phyloP scores from a whole-genome alignment of 2,797 vertebrate genomes.

The Hirundo rustica region DNA sequence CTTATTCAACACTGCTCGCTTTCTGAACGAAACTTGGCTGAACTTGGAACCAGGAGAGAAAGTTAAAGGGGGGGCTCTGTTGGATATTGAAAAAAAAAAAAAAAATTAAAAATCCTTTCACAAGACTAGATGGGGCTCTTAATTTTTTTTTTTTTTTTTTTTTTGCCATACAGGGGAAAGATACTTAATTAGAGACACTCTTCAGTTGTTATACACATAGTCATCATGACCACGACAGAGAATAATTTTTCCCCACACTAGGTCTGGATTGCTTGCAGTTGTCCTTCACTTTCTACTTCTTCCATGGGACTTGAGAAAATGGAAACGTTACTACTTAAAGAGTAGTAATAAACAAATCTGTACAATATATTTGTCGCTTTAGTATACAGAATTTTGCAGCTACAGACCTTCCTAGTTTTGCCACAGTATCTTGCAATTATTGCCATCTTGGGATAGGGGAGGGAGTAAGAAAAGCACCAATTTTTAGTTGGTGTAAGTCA shows the following conservation, averaged over 20 bases:
- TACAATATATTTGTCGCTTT: not conserved
- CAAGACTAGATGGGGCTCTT: not conserved
- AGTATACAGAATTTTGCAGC: not conserved
- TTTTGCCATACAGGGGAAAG: not conserved
- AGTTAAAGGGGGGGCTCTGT: not conserved
- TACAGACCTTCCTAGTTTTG: not conserved
- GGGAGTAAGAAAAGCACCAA: not conserved
- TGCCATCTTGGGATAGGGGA: not conserved
- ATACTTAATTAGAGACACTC: not conserved
- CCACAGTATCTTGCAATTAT: not conserved
- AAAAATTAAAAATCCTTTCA: not conserved
- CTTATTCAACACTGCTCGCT: not conserved
- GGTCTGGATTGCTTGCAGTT: not conserved
- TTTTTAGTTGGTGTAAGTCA: slow-evolving; percentile 12
- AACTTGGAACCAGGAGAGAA: slow-evolving; percentile 1
- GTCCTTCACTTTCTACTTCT: not conserved
- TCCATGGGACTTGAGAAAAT: slow-evolving; percentile 5
- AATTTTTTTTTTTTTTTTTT: not conserved
- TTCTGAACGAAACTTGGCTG: slow-evolving; percentile 12
- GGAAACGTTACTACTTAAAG: not conserved
- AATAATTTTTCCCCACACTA: not conserved
- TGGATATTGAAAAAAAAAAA: not conserved
- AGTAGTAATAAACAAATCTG: not conserved
- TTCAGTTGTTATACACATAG: not conserved
- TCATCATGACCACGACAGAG: not conserved